Evolutionary conservation across 2,888 invertebrate species (phyloP).

Genomic region (Chrysotoxum bicinctum): DNA sequence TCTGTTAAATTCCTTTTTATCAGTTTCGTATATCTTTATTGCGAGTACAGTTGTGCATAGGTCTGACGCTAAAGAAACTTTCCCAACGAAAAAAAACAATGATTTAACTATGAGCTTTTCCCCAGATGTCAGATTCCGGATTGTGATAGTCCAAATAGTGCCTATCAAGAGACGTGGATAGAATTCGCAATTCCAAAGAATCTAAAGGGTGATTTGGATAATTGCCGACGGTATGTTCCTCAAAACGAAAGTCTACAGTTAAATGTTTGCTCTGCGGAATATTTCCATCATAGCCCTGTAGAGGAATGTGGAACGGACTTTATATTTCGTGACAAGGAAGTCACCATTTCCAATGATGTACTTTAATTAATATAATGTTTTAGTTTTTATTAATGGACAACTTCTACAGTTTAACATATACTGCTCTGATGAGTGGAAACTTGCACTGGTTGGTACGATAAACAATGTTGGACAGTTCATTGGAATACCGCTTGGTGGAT

Average conservation of each 20-base stretch:
- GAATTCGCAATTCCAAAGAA: slow-evolving; percentile 80
- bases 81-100: not conserved
- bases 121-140: slow-evolving; percentile 80
- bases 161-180: slow-evolving; percentile 82
- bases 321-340: slow-evolving; percentile 83
- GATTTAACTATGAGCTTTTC: slow-evolving; percentile 39
- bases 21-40: slow-evolving; percentile 86
- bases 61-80: slow-evolving; percentile 75
- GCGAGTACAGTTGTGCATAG: slow-evolving; percentile 87
- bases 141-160: slow-evolving; percentile 77
- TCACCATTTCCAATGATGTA: slow-evolving; percentile 86
- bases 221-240: slow-evolving; percentile 81
- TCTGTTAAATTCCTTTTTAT: slow-evolving; percentile 85
- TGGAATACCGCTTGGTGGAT: slow-evolving; percentile 86
- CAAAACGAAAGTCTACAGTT: slow-evolving; percentile 54
- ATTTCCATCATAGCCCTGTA: slow-evolving; percentile 79
- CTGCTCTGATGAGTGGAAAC: slow-evolving; percentile 85
- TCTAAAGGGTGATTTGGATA: slow-evolving; percentile 80
- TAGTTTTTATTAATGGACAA: not conserved
- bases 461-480: slow-evolving; percentile 89
- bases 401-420: slow-evolving; percentile 77
- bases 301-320: slow-evolving; percentile 82
- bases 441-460: slow-evolving; percentile 88
- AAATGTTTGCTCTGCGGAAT: slow-evolving; percentile 79
- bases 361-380: slow-evolving; percentile 76